These are phyloP conservation scores for Pipra filicauda DNA, from an alignment of 2,113 vertebrate species.

Conservation along the genomic window DNA sequence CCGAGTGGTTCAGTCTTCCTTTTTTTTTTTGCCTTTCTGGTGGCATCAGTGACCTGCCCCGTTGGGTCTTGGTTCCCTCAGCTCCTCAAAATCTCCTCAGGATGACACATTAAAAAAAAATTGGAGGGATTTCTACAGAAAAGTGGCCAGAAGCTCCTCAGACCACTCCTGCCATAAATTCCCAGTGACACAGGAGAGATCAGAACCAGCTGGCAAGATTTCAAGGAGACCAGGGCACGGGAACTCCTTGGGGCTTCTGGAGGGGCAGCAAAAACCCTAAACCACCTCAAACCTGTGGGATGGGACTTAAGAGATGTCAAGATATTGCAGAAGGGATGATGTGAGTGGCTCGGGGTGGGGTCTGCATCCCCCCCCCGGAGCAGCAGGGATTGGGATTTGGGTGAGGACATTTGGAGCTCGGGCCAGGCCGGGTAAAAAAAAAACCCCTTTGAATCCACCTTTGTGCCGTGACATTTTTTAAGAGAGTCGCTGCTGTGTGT, in stretches of 20 bases:
- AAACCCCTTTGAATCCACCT: background rate
- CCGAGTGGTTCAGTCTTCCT: background rate
- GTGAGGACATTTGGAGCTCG: background rate
- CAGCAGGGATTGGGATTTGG: background rate
- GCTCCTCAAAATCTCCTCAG: background rate
- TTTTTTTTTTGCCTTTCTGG: background rate
- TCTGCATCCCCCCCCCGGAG: accelerated
- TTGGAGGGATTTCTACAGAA: background rate
- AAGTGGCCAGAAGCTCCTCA: background rate
- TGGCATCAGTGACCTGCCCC: background rate
- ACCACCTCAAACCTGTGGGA: accelerated
- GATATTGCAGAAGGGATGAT: no score
- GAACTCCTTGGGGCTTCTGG: background rate
- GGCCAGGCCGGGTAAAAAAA: background rate
- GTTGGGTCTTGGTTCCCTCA: background rate
- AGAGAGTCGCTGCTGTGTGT: background rate
- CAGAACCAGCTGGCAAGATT: background rate
- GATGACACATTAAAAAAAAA: background rate
- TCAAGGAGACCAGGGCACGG: background rate
- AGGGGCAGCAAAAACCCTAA: background rate
- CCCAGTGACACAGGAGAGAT: background rate
- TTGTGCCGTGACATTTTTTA: background rate
- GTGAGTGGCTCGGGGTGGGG: background rate
- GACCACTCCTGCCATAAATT: background rate
- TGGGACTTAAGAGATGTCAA: background rate